Evolutionary conservation across 2,113 vertebrate genomes (phyloP), one percentile per base, ranked within the genome.

Genomic region (Dolichallabes microphthalmus): DNA sequence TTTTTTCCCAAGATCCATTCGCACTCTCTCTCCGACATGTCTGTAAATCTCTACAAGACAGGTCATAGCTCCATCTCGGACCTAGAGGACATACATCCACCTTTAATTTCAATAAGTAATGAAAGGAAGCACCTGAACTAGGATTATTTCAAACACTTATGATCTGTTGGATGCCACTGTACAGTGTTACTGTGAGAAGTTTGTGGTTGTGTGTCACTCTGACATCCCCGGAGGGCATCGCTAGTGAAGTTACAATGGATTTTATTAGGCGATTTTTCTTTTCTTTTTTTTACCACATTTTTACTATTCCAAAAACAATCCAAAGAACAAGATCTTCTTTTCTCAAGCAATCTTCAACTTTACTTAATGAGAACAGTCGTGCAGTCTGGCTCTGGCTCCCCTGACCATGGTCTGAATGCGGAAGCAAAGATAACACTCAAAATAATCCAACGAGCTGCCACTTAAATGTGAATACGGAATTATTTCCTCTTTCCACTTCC

Each of bases 1-100:
- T 93, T 99, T 99, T 91, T 99, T 99, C 78, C 97, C 96, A 88
- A 99, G 96, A 93, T 99, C 98, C 86, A 97, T 95, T 73, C 98
- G 94, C 90, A 99, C 98, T 58, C 96, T 96, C 83, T 99, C 98
- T 71, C 98, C 98, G 0, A 99, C 98, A 8, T 99, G 98, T 90
- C 97, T 96, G 93, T 99, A 99, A 91, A 99, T 99, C 91, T 99
- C 98, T 88, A 99, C 96, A 81, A 99, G 95, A 90, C 97, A 97
- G 94, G 94, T 97, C 95, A 99, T 96, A 92, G 98, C 98, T 85
- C 96, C 96, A 77, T 99, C 98, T 86, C 98, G 96, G 92, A 99
- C 98, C 98, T 99, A 61, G 30, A 80, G 17, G 20, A 25, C 35
- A 71, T 20, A 45, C 45, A 11, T 3, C 6, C 39, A 13, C 20